Evolutionary conservation across 2,113 vertebrate genomes (phyloP).

Genomic region (Eptatretus burgeri): DNA sequence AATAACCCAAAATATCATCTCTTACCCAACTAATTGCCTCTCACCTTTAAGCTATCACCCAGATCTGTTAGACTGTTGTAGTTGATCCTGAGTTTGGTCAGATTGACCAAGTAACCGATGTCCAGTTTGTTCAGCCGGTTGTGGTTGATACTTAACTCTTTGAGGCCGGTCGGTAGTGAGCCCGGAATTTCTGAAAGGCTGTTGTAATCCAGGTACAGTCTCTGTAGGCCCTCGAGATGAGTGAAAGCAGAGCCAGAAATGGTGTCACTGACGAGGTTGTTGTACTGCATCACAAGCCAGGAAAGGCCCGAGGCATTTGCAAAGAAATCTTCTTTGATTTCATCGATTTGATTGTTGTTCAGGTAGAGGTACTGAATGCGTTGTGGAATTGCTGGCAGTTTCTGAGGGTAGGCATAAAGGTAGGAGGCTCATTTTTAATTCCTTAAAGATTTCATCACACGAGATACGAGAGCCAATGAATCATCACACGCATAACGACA

Average conservation of each 20-base stretch:
- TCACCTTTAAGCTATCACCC: no score
- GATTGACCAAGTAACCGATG: no score
- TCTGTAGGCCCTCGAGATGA: slow-evolving; percentile 33
- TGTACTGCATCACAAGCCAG: slow-evolving; percentile 65
- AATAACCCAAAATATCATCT: no score
- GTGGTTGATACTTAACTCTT: slow-evolving; percentile 44
- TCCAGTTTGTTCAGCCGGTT: no score
- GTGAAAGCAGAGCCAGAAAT: slow-evolving; percentile 18
- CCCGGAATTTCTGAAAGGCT: slow-evolving; percentile 55
- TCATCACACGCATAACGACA: no score
- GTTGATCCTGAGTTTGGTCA: no score
- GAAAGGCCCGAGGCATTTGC: slow-evolving; percentile 50
- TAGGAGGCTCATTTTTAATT: no score
- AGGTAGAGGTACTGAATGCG: slow-evolving; percentile 73
- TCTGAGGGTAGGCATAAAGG: no score
- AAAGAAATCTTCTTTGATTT: slow-evolving; percentile 41
- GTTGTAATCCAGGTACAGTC: slow-evolving; percentile 67
- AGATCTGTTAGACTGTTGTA: no score
- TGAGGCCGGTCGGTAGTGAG: slow-evolving; percentile 33
- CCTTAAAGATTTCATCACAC: no score
- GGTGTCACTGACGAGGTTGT: slow-evolving; percentile 38
- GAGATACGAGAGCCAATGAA: no score
- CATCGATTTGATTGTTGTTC: slow-evolving; percentile 48
- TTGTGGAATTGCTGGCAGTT: slow-evolving; percentile 45
- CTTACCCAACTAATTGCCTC: no score